Base-by-base conservation (phyloP, 2,888 invertebrate species). In the Tachystola acroxantha region DNA sequence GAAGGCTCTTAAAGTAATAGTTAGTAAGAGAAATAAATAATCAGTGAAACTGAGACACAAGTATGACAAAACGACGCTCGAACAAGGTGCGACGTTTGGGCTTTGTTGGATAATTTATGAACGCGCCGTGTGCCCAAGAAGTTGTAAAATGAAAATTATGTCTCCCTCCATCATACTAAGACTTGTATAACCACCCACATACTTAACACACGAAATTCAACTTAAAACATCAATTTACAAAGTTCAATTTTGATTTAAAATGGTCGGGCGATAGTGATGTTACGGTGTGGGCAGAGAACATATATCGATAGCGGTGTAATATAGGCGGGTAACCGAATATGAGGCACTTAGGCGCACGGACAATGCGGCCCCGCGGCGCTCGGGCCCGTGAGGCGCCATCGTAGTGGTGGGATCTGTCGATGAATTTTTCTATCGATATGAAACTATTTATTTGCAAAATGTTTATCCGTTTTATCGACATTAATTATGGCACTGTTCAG, bases 91-190 rank as follows among this genome's bases (percentile, higher is more conserved):
- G 84, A 86, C 85, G 63, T 67, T 66, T 49, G 59, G 61, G 54
- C 73, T 76, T 82, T 81, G 81, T 84, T 64, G 45, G 35, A 54
- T 74, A 73, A 84, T 85, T 84, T 86, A 84, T 85, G 57, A n/a
- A n/a, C 56, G 52, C 57, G 61, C 67, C 62, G 62, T 67, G 72
- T 76, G 70, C 75, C 74, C 79, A 69, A 66, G 65, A 62, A 70
- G 78, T 73, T 75, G 68, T 85, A 78, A 82, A 84, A 78, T 70
- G 65, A 77, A 73, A 81, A 81, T 82, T 78, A 81, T 82, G 73
- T 73, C 72, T 60, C 62, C 59, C 42, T 46, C 41, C 10, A 32
- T 26, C 36, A 39, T 40, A 35, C 24, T 10, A 24, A 12, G 39
- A 50, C 40, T 36, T 40, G 27, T 53, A 27, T 59, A 64, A 62